Conservation (phyloP, 1,140 invertebrate genomes). For the Hyles euphorbiae region DNA sequence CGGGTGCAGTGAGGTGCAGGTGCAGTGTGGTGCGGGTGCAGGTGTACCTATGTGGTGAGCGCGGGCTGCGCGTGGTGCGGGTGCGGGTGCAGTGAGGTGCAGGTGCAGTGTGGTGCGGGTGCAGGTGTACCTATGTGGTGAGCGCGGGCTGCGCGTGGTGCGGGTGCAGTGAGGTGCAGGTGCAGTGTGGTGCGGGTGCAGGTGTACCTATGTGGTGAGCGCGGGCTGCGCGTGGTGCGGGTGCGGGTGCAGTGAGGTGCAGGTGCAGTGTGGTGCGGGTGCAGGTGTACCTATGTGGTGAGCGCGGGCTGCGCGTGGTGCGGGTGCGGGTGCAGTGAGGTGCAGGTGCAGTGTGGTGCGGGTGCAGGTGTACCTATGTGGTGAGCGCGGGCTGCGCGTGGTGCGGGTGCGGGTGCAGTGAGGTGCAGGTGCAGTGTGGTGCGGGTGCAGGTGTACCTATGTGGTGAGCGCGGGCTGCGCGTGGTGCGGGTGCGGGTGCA, state of each 20-base stretch:
- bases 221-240: background rate
- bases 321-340: conserved; percentile 23
- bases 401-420: conserved; percentile 82
- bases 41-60: conserved; percentile 7
- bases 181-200: conserved; percentile 85
- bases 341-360: background rate
- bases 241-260: background rate
- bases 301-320: conserved; percentile 34
- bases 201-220: background rate
- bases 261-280: conserved; percentile 18
- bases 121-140: conserved; percentile 7
- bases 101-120: conserved; percentile 11
- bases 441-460: conserved; percentile 26
- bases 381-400: background rate
- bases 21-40: background rate
- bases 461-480: conserved; percentile 49
- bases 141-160: conserved; percentile 22
- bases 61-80: conserved; percentile 85
- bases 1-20: conserved; percentile 87
- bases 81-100: conserved; percentile 49
- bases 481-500: conserved; percentile 23
- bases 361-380: background rate
- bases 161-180: background rate
- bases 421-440: background rate
- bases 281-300: conserved; percentile 43